A percentile compares a stretch with the other conserved stretches of the same genome.
Conservation (phyloP, 2,888 invertebrate genomes). For the Napeogenes sylphis region DNA sequence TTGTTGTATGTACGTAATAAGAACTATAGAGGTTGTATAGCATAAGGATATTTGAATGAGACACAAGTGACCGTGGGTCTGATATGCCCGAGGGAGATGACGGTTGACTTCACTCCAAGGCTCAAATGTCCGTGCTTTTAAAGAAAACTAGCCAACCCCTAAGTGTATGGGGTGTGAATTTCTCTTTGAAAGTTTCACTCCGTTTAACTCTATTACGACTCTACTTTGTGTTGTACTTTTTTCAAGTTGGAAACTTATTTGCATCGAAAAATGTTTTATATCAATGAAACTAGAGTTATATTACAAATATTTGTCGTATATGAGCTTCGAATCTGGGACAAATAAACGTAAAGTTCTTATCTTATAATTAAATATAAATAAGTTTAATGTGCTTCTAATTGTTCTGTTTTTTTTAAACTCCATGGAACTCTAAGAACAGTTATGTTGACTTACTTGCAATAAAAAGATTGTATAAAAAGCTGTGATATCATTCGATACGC, state of each 20-base stretch:
- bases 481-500: neutral
- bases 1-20: neutral
- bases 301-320: neutral
- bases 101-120: conserved; percentile 71
- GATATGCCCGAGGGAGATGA: conserved; percentile 56
- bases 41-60: conserved; percentile 36
- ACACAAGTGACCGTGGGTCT: conserved; percentile 58
- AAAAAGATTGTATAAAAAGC: conserved; percentile 1
- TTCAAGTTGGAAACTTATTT: conserved; percentile 4
- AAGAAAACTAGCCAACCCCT: conserved; percentile 66
- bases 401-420: neutral
- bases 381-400: neutral
- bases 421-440: conserved; percentile 5
- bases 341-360: too few species aligned
- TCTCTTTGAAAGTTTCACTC: conserved; percentile 53
- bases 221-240: conserved; percentile 28
- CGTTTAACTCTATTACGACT: conserved; percentile 32
- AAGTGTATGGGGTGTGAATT: conserved; percentile 60
- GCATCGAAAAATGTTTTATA: neutral
- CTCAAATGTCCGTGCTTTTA: conserved; percentile 66
- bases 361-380: conserved; percentile 1
- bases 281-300: conserved; percentile 10
- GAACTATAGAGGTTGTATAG: too few species aligned
- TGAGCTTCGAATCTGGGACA: neutral
- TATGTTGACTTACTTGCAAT: neutral